phyloP scores from a whole-genome alignment of 2,113 vertebrate genomes.

The Alouatta palliata region DNA sequence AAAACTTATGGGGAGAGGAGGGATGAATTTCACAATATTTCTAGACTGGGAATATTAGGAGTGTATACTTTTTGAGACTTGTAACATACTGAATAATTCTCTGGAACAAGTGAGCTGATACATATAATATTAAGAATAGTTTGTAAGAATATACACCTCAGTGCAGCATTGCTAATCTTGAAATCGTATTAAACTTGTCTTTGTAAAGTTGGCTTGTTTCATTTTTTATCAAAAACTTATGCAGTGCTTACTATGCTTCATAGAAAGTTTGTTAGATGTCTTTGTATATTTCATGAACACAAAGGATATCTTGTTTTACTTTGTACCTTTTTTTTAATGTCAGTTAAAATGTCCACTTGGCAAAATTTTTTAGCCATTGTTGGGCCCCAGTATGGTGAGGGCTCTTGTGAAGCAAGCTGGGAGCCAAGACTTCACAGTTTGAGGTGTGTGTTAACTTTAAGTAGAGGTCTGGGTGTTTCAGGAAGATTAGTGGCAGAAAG shows the following conservation, averaged over 20 bases:
- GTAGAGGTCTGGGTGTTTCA: neutral
- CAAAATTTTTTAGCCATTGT: neutral
- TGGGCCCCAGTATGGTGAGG: neutral
- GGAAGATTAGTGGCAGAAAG: neutral
- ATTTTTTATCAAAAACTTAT: neutral
- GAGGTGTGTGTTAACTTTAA: neutral
- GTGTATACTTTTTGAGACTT: neutral
- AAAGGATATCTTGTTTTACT: neutral
- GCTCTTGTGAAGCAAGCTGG: neutral
- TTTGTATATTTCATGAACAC: neutral
- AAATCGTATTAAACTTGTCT: neutral
- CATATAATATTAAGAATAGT: neutral
- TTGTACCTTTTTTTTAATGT: neutral
- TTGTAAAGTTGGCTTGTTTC: neutral
- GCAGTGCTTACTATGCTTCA: neutral
- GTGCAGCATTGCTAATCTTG: neutral
- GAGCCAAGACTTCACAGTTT: neutral
- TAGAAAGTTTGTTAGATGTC: neutral
- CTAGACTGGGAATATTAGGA: neutral
- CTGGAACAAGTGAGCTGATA: neutral
- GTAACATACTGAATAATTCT: neutral
- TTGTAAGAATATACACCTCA: neutral
- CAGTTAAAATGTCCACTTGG: neutral
- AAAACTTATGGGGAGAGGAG: neutral
- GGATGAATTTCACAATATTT: neutral